These are phyloP conservation scores for Rhinopomastus cyanomelas DNA, from an alignment of 2,113 vertebrate genomes.

Conservation along the genomic window DNA sequence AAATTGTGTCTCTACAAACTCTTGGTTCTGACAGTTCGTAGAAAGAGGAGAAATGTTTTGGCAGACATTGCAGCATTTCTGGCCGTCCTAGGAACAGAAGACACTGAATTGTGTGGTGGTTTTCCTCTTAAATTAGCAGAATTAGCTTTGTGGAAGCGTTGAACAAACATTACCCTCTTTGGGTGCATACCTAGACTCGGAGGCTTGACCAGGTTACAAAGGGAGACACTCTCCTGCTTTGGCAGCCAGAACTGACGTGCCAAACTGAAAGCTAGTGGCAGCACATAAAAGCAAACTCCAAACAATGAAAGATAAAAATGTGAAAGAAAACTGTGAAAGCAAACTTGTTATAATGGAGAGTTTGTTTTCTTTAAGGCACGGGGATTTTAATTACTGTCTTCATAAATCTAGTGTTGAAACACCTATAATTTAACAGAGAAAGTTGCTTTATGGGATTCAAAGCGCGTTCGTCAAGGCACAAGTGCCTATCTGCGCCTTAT, in stretches of 20 bases:
- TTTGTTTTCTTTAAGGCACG: conserved; percentile 26
- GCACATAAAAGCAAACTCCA: neutral
- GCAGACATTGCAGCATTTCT: neutral
- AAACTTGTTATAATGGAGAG: conserved; percentile 18
- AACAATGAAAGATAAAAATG: conserved; percentile 35
- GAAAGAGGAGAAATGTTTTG: neutral
- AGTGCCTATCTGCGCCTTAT: conserved; percentile 59
- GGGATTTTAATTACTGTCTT: conserved; percentile 38
- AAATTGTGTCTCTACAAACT: neutral
- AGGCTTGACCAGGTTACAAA: neutral
- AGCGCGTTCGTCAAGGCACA: conserved; percentile 42
- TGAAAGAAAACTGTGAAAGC: conserved; percentile 11
- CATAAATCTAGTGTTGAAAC: conserved; percentile 45
- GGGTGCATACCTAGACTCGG: neutral
- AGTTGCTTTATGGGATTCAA: conserved; percentile 51
- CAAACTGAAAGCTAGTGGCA: neutral
- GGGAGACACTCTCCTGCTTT: neutral
- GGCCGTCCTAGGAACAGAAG: neutral
- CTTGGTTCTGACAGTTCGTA: neutral
- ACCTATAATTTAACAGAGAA: conserved; percentile 42
- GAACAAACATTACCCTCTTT: neutral
- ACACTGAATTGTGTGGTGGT: neutral
- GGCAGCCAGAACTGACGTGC: neutral
- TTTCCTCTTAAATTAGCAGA: conserved; percentile 9
- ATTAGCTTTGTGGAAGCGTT: neutral